Conservation (phyloP, 92 coral and sea anemone species). For the Porites evermanni region DNA sequence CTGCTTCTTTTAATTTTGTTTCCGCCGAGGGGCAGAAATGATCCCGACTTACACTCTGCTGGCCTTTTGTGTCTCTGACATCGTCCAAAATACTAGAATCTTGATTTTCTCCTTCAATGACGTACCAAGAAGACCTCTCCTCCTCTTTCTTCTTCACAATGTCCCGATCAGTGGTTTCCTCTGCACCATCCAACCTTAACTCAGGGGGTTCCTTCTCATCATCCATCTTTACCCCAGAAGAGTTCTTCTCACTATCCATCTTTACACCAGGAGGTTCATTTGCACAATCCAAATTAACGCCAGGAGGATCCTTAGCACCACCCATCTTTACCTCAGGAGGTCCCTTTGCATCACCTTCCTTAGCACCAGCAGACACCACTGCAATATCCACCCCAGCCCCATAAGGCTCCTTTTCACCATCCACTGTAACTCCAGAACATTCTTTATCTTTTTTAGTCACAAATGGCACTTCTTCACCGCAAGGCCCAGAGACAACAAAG, state of each 20-base stretch:
- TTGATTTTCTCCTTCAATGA: neutral
- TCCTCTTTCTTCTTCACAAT: neutral
- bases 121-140: conserved; percentile 4
- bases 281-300: neutral
- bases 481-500: conserved; percentile 23
- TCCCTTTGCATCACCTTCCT: neutral
- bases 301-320: neutral
- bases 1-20: neutral
- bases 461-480: neutral
- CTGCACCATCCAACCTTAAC: neutral
- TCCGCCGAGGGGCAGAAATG: neutral
- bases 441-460: neutral
- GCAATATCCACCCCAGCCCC: neutral
- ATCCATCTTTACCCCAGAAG: neutral
- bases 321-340: neutral
- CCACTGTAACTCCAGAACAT: neutral
- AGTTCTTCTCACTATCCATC: neutral
- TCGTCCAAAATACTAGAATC: neutral
- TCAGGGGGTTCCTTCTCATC: neutral
- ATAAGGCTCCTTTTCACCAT: neutral
- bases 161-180: neutral
- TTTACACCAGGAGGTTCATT: neutral
- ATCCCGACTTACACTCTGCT: neutral
- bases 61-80: neutral
- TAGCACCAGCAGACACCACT: neutral